Evolutionary conservation across 2,797 vertebrate species (phyloP), one percentile per base, ranked within the genome.

Genomic region (Gadopsis marmoratus): DNA sequence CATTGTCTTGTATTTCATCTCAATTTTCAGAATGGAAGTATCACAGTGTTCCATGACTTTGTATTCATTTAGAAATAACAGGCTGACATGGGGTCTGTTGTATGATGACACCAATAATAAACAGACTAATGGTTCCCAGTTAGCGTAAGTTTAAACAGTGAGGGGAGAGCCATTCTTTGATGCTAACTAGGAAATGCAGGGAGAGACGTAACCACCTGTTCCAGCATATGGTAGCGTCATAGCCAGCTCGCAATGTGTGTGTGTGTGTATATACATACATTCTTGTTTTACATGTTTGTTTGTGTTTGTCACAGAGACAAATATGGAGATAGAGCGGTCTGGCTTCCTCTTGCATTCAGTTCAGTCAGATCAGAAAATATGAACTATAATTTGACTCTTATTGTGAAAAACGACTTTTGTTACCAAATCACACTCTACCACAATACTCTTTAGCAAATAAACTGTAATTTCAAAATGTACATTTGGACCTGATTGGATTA

Each of bases 151-250:
- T 60, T 70, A 14, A 76, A 59, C 33, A 37, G 47, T 55, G 35
- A 74, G 59, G 23, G 31, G 11, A 31, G 29, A 81, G 13, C 8
- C 26, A 61, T 76, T 74, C 31, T 74, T 74, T 65, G 45, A 77
- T 16, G 64, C 63, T 83, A 82, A 90, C 69, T 64, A 60, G 72
- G 61, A 54, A 77, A 55, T 55, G 8, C 53, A 61, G 43, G n/a
- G 29, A 68, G 77, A 56, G 66, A 19, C 51, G 43, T 56, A 79
- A 83, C 74, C 90, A 90, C 87, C 90, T 90, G 90, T 83, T 88
- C 72, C 41, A 62, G 76, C 87, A 88, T 88, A 89, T 84, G 82
- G 58, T 33, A 7, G 17, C 9, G 0, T 29, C 47, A 9, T 21
- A 37, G 68, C 55, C 54, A 70, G 56, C 47, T 66, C 58, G 26